Conservation (phyloP, 2,888 invertebrate genomes). For the Stenotaenia linearis region DNA sequence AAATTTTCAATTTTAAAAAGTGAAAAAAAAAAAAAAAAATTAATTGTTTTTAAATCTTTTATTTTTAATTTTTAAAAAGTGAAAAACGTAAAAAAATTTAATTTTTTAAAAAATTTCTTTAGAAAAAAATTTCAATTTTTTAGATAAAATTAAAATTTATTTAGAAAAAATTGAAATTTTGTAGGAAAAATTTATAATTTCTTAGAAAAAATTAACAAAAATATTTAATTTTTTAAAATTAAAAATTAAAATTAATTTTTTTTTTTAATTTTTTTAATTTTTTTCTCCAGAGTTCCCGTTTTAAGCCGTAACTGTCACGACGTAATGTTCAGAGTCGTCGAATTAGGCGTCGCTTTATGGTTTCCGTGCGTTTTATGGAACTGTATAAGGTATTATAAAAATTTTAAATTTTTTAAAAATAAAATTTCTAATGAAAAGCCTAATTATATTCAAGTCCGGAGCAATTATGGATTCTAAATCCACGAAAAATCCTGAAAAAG, state of each 20-base stretch:
- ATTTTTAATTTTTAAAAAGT: no score
- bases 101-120: no score
- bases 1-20: no score
- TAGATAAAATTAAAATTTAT: no score
- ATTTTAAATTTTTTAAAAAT: not conserved
- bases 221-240: no score
- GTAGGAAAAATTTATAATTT: no score
- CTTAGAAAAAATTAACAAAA: no score
- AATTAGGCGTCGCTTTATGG: constrained; percentile 90
- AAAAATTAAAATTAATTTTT: not conserved
- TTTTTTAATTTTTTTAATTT: not conserved
- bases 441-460: constrained; percentile 61
- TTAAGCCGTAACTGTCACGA: constrained; percentile 89
- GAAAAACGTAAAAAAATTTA: no score
- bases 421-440: not conserved
- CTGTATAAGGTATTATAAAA: constrained; percentile 63
- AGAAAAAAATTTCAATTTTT: no score
- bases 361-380: constrained; percentile 95
- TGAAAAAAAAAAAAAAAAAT: no score
- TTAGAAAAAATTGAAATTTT: no score
- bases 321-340: constrained; percentile 80
- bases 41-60: no score
- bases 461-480: constrained; percentile 88
- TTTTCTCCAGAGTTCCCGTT: constrained; percentile 65
- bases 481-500: constrained; percentile 71